Conservation (phyloP, 92 coral and sea anemone genomes). For the Zoanthus sansibaricus region DNA sequence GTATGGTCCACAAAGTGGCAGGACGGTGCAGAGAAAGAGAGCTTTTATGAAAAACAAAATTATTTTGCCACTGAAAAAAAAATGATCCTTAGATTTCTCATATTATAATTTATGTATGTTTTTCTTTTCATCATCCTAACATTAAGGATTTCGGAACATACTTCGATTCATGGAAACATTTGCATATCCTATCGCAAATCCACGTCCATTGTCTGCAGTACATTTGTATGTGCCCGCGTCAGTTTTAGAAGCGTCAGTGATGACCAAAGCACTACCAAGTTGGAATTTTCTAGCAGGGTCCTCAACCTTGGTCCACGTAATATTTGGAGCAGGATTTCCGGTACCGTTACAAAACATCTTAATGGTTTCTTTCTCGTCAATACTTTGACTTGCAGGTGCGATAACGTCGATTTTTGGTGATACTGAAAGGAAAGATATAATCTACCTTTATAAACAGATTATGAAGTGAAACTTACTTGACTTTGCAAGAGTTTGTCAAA, state of each 20-base stretch:
- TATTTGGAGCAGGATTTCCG: slow-evolving; percentile 77
- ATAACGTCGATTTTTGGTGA: slow-evolving; percentile 60
- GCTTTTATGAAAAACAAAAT: too few relatives aligned
- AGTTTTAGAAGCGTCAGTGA: slow-evolving; percentile 35
- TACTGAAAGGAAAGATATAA: slow-evolving; percentile 37
- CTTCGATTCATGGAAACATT: slow-evolving; percentile 61
- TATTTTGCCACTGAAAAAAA: too few relatives aligned
- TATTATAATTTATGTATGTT: too few relatives aligned
- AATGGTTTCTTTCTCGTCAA: slow-evolving; percentile 72
- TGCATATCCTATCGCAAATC: slow-evolving; percentile 49
- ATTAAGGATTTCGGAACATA: slow-evolving; percentile 42
- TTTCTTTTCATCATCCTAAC: neutral
- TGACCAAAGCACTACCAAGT: slow-evolving; percentile 34
- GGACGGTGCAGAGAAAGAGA: too few relatives aligned
- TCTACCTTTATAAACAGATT: neutral
- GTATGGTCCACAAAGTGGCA: too few relatives aligned
- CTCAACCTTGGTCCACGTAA: slow-evolving; percentile 66
- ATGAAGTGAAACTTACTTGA: too few relatives aligned
- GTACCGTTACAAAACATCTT: slow-evolving; percentile 78
- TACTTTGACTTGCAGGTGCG: slow-evolving; percentile 60
- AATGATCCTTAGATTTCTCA: too few relatives aligned
- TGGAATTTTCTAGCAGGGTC: slow-evolving; percentile 40
- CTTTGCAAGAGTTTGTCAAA: too few relatives aligned
- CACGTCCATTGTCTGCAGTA: slow-evolving; percentile 69
- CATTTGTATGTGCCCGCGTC: slow-evolving; percentile 75